phyloP scores from a whole-genome alignment of 2,797 vertebrate genomes.

The Eptatretus atami region DNA sequence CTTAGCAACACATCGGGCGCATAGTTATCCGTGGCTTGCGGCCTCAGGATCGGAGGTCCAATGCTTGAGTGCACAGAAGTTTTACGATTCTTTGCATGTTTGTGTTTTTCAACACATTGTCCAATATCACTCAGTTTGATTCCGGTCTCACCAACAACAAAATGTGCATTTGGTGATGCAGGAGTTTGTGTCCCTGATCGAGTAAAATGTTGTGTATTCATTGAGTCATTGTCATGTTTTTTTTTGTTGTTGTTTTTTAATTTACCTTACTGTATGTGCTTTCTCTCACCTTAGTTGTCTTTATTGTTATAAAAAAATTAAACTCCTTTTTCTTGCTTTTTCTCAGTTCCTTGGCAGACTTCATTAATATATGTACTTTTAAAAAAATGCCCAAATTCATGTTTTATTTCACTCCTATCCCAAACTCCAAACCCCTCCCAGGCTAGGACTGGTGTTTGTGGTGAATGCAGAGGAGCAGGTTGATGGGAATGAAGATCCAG shows the following conservation, averaged over 20 bases:
- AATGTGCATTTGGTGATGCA: no score
- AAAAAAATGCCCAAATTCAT: background rate
- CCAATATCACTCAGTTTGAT: no score
- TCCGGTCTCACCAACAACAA: no score
- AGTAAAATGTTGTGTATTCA: background rate
- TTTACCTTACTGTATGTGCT: no score
- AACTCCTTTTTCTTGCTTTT: no score
- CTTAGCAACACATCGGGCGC: no score
- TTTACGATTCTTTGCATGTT: no score
- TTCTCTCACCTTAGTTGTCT: background rate
- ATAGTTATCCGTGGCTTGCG: no score
- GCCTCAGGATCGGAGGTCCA: no score
- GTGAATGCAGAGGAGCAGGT: slow-evolving; percentile 47
- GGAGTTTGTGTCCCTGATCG: background rate
- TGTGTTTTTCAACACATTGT: no score
- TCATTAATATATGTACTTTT: background rate
- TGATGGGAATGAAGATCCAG: slow-evolving; percentile 54
- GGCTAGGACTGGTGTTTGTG: slow-evolving; percentile 73
- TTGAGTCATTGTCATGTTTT: background rate
- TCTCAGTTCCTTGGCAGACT: background rate
- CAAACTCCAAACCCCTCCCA: slow-evolving; percentile 11
- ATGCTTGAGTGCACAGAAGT: no score
- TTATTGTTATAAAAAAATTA: background rate
- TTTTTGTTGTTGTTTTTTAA: no score
- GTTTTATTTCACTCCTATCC: slow-evolving; percentile 8